Conservation (phyloP, 2,113 vertebrate species). For the Ciconia stormi region DNA sequence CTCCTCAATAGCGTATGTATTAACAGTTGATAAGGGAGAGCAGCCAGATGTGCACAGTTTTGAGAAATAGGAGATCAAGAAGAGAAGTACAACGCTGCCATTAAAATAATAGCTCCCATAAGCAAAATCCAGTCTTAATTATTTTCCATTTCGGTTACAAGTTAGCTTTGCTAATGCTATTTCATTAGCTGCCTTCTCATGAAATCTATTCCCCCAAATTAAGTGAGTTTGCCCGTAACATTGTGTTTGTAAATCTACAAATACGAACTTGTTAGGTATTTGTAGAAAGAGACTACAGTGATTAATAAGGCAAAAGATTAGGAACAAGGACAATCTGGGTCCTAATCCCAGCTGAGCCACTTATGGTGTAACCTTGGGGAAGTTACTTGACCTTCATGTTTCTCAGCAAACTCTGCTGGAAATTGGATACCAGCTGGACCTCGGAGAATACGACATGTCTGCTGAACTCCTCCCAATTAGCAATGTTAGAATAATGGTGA, state of each 20-base stretch:
- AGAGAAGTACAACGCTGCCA: background rate
- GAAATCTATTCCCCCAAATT: background rate
- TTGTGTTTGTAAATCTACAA: background rate
- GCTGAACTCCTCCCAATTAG: constrained; percentile 17
- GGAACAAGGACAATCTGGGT: background rate
- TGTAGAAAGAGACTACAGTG: constrained; percentile 4
- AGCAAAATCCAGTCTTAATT: background rate
- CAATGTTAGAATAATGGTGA: background rate
- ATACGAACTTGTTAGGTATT: background rate
- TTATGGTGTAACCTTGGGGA: constrained; percentile 52
- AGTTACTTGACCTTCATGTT: constrained; percentile 56
- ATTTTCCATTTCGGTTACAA: background rate
- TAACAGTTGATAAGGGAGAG: background rate
- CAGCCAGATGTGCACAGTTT: background rate
- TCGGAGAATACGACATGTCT: constrained; percentile 3
- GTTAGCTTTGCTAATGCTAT: background rate
- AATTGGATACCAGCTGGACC: constrained; percentile 47
- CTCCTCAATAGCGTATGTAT: background rate
- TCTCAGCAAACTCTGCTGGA: constrained; percentile 32
- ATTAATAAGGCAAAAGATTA: constrained; percentile 50
- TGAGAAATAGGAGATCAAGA: background rate
- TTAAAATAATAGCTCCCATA: background rate
- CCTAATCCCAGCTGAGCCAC: constrained; percentile 57
- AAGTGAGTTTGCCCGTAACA: background rate
- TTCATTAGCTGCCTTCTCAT: background rate